Evolutionary conservation across 2,113 vertebrate genomes (phyloP), one percentile per base, ranked within the genome.

Genomic region (Leucopternis melanops): DNA sequence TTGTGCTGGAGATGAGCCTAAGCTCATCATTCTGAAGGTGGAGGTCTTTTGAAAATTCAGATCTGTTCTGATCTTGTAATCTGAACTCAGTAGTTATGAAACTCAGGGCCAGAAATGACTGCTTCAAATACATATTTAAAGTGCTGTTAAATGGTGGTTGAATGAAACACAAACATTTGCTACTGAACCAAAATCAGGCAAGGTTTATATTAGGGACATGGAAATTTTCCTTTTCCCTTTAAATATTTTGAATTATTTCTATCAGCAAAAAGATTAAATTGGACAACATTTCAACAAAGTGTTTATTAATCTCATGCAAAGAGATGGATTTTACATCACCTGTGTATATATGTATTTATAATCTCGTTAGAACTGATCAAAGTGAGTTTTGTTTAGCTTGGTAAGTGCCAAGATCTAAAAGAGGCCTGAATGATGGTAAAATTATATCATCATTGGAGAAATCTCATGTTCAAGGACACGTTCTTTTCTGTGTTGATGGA

Each of bases 321-420:
- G 63, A 87, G 96, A 94, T 84, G 72, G 93, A 97, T 96, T 96
- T 96, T 83, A 42, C 42, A 66, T 96, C 59, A 66, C 50, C 11
- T 59, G n/a, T 90, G 73, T 12, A 18, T 72, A 69, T 73, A 67
- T 44, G 16, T 87, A 97, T 97, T 97, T 97, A 80, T 96, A 85
- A 96, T 91, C 87, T 88, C 21, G 23, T 97, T 98, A 97, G 83
- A 94, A 84, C 59, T 91, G 25, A 97, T 97, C 86, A 95, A 97
- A 97, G 72, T 74, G 69, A 55, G 81, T 38, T 96, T 95, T 83
- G 49, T 97, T 96, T 88, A 92, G 95, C 92, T 90, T 66, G n/a
- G 67, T 75, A 82, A 88, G 88, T 87, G 81, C 88, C 83, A 42
- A 81, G 81, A 71, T 81, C 81, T 95, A 32, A 21, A 91, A 95